These are phyloP conservation scores for Myxocyprinus asiaticus DNA, from an alignment of 2,113 vertebrate species.

Conservation along the genomic window DNA sequence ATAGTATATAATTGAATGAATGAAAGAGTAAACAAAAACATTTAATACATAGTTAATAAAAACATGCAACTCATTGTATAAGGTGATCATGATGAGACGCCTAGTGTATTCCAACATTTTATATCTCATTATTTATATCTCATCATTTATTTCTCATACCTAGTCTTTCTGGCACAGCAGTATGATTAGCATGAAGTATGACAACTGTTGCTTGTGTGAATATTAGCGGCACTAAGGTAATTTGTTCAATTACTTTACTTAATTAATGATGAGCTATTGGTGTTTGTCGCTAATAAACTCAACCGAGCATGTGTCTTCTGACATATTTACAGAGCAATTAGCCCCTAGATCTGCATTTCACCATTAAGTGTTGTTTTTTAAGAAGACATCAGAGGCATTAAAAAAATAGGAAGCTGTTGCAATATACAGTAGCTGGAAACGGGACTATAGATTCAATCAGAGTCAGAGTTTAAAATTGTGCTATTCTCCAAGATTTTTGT, in stretches of 20 bases:
- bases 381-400: conserved; percentile 4
- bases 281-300: conserved; percentile 44
- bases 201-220: conserved; percentile 37
- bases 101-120: too few species aligned
- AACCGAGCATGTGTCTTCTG: conserved; percentile 33
- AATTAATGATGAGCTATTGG: conserved; percentile 42
- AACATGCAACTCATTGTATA: too few species aligned
- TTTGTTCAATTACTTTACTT: conserved; percentile 41
- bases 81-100: too few species aligned
- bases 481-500: background rate
- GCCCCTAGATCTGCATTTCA: conserved; percentile 9
- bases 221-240: conserved; percentile 11
- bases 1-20: too few species aligned
- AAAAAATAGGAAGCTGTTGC: background rate
- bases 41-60: too few species aligned
- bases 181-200: background rate
- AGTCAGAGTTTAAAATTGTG: background rate
- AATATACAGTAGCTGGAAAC: background rate
- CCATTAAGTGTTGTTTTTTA: background rate
- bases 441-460: conserved; percentile 2
- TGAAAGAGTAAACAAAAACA: too few species aligned
- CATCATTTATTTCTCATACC: too few species aligned
- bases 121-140: too few species aligned
- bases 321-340: conserved; percentile 41
- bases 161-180: background rate